These are phyloP conservation scores for Ammodytes marinus DNA, from an alignment of 2,113 vertebrate species.

Conservation along the genomic window DNA sequence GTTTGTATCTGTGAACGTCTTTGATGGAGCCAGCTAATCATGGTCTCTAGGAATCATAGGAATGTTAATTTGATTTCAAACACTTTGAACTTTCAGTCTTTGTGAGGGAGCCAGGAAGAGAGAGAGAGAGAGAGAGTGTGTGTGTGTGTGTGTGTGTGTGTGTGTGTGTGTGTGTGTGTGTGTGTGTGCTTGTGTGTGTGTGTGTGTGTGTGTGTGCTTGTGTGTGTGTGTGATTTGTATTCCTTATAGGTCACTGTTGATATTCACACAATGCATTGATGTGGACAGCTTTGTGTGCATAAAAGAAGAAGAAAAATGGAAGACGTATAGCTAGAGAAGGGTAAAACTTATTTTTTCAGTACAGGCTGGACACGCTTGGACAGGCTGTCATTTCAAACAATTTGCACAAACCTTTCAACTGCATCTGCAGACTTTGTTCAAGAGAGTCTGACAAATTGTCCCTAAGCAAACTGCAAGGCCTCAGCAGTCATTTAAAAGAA, in stretches of 20 bases:
- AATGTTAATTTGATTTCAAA: conserved; percentile 36
- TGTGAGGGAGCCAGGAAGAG: not conserved
- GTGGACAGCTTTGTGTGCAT: not conserved
- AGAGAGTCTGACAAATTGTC: not conserved
- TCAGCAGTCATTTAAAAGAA: not conserved
- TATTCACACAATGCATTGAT: not conserved
- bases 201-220: not conserved
- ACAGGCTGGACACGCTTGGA: not conserved
- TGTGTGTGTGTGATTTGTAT: conserved; percentile 42
- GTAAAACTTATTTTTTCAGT: not conserved
- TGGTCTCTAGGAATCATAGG: conserved; percentile 14
- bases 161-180: not conserved
- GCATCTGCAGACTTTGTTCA: not conserved
- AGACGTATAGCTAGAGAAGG: not conserved
- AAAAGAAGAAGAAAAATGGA: not conserved
- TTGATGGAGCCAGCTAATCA: conserved; percentile 1
- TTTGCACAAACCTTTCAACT: not conserved
- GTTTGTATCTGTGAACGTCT: not conserved
- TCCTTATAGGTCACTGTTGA: conserved; percentile 32
- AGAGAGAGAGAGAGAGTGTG: not conserved
- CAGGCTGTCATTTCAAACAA: not conserved
- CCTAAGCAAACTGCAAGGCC: not conserved
- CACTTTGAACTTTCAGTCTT: conserved; percentile 26
- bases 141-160: not conserved
- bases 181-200: not conserved